Percentiles rank a stretch among this genome's conserved stretches.
Conservation (phyloP, 2,888 invertebrate species). For the Seladonia tumulorum region DNA sequence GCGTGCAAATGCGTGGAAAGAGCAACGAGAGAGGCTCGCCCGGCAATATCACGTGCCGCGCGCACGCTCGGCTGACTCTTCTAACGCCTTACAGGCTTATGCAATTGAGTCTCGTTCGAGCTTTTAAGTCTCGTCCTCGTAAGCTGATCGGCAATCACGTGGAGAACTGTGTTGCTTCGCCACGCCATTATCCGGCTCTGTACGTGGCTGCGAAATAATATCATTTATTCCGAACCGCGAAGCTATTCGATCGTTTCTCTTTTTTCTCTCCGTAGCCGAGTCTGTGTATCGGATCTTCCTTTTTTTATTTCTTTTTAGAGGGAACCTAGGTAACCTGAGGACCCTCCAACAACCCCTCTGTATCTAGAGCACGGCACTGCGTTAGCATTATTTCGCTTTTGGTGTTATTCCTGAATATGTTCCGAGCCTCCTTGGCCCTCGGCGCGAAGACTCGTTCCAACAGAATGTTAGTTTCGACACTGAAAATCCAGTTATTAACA, state of each 20-base stretch:
- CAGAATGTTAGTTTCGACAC: too few species aligned
- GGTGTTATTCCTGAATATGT: constrained; percentile 3
- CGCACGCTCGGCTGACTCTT: constrained; percentile 61
- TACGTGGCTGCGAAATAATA: constrained; percentile 40
- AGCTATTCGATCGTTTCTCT: not conserved
- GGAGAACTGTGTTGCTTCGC: constrained; percentile 58
- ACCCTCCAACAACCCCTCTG: not conserved
- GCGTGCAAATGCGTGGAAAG: constrained; percentile 27
- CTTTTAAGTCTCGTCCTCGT: constrained; percentile 67
- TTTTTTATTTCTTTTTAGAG: not conserved
- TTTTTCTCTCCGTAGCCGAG: not conserved
- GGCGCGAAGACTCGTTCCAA: not conserved
- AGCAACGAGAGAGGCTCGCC: constrained; percentile 24
- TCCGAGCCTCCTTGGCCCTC: not conserved
- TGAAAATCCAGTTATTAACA: too few species aligned
- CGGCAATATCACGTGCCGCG: constrained; percentile 47
- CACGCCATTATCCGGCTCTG: constrained; percentile 51
- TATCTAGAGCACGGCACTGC: not conserved
- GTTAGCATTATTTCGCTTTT: not conserved
- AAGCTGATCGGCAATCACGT: constrained; percentile 67
- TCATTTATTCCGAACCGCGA: constrained; percentile 29
- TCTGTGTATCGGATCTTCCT: not conserved
- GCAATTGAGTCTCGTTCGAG: constrained; percentile 67
- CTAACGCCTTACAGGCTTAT: constrained; percentile 64
- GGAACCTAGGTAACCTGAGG: not conserved